These are phyloP conservation scores for Clitarchus hookeri DNA, from an alignment of 2,888 invertebrate species.

Conservation along the genomic window DNA sequence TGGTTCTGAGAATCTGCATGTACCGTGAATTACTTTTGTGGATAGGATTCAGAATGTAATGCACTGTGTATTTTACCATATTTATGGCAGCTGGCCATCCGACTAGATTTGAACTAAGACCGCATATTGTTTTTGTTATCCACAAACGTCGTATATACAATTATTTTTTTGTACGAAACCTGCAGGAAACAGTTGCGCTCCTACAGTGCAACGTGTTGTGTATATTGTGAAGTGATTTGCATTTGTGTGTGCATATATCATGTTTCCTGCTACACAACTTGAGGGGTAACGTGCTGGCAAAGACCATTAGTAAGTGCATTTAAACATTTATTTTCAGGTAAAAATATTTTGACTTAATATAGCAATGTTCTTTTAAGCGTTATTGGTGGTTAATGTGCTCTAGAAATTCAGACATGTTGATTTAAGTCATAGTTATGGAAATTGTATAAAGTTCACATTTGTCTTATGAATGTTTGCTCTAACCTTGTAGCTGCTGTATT, in stretches of 20 bases:
- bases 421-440: not conserved
- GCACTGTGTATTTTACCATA: not conserved
- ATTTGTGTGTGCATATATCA: not conserved
- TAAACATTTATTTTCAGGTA: not conserved
- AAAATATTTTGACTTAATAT: too few relatives aligned
- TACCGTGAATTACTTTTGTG: too few relatives aligned
- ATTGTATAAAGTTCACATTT: not conserved
- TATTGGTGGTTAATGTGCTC: too few relatives aligned
- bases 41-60: too few relatives aligned
- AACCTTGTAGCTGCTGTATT: not conserved
- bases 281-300: not conserved
- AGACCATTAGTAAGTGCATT: not conserved
- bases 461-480: not conserved
- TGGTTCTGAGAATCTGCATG: too few relatives aligned
- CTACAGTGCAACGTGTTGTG: too few relatives aligned
- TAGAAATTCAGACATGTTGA: not conserved
- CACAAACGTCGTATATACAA: too few relatives aligned
- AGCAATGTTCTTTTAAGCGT: too few relatives aligned
- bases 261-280: not conserved
- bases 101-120: not conserved
- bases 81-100: not conserved
- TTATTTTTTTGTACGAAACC: not conserved
- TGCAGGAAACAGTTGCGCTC: not conserved
- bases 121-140: too few relatives aligned
- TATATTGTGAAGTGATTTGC: not conserved